Conservation (phyloP, 2,888 invertebrate genomes). For the Nowickia ferox region DNA sequence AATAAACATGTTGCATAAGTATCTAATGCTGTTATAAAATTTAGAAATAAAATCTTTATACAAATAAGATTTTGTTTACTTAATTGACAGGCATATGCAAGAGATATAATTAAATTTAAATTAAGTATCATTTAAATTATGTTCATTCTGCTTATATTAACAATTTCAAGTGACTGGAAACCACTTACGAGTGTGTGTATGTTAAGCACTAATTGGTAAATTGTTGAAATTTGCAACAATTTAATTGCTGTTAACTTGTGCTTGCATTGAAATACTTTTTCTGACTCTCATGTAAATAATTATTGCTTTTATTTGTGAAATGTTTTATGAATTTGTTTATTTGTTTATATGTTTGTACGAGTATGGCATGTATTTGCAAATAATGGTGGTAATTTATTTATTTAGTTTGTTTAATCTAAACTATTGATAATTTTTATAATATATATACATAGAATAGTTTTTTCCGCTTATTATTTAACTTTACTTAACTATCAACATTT, state of each 20-base stretch:
- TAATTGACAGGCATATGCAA: not conserved
- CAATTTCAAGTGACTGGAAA: not conserved
- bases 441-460: not conserved
- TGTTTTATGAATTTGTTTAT: not conserved
- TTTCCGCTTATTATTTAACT: not conserved
- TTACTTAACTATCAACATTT: not conserved
- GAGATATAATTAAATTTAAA: not conserved
- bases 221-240: not conserved
- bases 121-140: not conserved
- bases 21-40: not conserved
- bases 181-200: not conserved
- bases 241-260: not conserved
- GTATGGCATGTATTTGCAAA: slow-evolving; percentile 3
- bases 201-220: not conserved
- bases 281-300: not conserved
- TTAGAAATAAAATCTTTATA: not conserved
- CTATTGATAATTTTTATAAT: not conserved
- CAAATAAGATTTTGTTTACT: not conserved
- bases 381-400: not conserved
- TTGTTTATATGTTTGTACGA: not conserved
- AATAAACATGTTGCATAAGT: not conserved
- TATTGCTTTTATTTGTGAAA: not conserved
- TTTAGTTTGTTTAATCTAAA: not conserved
- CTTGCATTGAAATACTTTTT: not conserved
- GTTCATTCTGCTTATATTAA: not conserved